A percentile compares a stretch with the other conserved stretches of the same genome.
Conservation (phyloP, 2,113 vertebrate species). For the Smithornis capensis region DNA sequence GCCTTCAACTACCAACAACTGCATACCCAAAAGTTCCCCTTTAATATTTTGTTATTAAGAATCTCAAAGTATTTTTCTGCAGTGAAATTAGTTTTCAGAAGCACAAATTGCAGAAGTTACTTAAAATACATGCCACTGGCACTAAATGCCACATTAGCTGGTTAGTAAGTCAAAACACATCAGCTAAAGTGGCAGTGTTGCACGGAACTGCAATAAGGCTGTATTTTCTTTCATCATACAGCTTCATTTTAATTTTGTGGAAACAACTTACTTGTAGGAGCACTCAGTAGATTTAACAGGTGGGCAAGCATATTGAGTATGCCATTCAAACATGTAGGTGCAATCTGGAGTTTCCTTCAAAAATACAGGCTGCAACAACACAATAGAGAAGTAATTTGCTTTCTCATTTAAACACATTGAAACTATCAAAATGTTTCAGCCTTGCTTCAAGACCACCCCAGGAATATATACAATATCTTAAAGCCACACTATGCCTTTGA, state of each 20-base stretch:
- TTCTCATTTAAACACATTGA: not conserved
- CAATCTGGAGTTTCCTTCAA: constrained; percentile 91
- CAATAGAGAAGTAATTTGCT: not conserved
- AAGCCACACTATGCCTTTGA: not conserved
- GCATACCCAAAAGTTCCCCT: not conserved
- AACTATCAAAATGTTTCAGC: not conserved
- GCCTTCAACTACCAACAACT: not conserved
- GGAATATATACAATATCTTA: not conserved
- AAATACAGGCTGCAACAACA: constrained; percentile 77
- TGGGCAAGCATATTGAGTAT: constrained; percentile 85
- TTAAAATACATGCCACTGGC: not conserved
- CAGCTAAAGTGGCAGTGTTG: not conserved
- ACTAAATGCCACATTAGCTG: not conserved
- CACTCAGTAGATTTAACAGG: constrained; percentile 86
- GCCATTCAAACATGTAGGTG: constrained; percentile 92
- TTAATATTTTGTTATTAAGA: not conserved
- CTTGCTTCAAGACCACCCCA: not conserved
- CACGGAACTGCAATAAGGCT: not conserved
- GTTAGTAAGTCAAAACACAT: not conserved
- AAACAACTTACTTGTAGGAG: constrained; percentile 84
- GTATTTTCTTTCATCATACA: not conserved
- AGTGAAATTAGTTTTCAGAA: not conserved
- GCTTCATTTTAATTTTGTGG: not conserved
- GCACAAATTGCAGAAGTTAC: not conserved
- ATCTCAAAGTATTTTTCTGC: not conserved